These are phyloP conservation scores for Laothoe populi DNA, from an alignment of 2,888 invertebrate genomes.

Conservation along the genomic window DNA sequence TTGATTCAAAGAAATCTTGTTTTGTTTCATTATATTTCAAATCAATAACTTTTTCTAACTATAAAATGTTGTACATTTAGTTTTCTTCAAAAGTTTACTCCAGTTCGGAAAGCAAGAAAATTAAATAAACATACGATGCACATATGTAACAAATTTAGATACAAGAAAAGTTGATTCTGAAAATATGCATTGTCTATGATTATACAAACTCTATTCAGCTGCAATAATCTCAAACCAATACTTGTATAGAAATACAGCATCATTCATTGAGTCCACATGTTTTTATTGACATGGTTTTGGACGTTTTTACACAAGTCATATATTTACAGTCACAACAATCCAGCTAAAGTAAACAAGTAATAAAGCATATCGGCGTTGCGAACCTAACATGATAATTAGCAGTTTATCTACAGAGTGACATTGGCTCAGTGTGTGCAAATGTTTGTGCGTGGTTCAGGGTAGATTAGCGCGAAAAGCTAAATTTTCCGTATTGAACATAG, in stretches of 20 bases:
- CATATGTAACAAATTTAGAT: too few relatives aligned
- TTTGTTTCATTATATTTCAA: too few relatives aligned
- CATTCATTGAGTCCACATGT: background rate
- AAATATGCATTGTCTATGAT: background rate
- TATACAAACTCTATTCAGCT: background rate
- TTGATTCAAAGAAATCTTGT: too few relatives aligned
- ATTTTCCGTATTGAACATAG: constrained; percentile 30
- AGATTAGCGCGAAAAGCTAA: constrained; percentile 41
- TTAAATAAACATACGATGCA: too few relatives aligned
- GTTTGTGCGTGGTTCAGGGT: constrained; percentile 37
- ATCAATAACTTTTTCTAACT: too few relatives aligned
- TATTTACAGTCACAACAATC: constrained; percentile 23
- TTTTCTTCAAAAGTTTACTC: too few relatives aligned
- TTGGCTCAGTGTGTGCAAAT: constrained; percentile 34
- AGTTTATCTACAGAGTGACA: constrained; percentile 29
- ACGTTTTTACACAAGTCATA: background rate
- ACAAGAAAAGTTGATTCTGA: too few relatives aligned
- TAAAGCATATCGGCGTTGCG: constrained; percentile 1
- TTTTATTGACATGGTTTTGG: constrained; percentile 15
- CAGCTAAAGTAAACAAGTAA: constrained; percentile 15
- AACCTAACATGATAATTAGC: constrained; percentile 24
- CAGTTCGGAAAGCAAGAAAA: too few relatives aligned
- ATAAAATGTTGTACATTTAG: too few relatives aligned
- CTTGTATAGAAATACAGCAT: constrained; percentile 6
- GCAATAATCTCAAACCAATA: background rate